Base-by-base conservation (phyloP, 2,113 vertebrate genomes). In the Hipposideros armiger region DNA sequence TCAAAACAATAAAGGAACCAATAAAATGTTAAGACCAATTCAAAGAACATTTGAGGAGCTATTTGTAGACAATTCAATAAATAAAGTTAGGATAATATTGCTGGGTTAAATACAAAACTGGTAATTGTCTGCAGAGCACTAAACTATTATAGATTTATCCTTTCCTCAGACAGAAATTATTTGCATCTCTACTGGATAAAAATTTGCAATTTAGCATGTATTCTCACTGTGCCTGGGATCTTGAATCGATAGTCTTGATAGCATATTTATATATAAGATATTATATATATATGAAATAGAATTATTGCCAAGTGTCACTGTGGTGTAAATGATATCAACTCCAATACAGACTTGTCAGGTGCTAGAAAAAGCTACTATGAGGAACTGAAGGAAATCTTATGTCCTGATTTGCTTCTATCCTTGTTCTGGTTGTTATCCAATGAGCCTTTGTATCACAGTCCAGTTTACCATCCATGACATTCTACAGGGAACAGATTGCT, bases 1-100 rank as follows among this genome's bases (percentile, higher is more conserved):
- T 91, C 9, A n/a, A 93, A 90, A 83, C 24, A 74, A 94, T 86
- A 19, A 87, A 90, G 16, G 24, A 69, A 95, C 9, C 36, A 73
- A 45, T 64, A 80, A 90, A 87, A 93, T 87, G 14, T 69, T 92
- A 96, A 78, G 47, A 90, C 26, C 14, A 1, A 66, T 42, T 92
- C 50, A 64, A 83, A 64, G 42, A 92, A 87, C 40, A 52, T 52
- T 52, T 62, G 62, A 76, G 69, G 52, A 95, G 20, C 36, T 64
- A 67, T 54, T 42, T 74, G 62, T 85, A 54, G 28, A 64, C 32
- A 93, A 69, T 32, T 80, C 45, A 85, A 74, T 80, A 56, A 82
- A 84, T 7, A 88, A 81, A 76, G 26, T 54, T 85, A 72, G 45
- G 30, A 72, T 76, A 92, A 69, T 14, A 87, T 47, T 32, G 11